Evolutionary conservation across 2,797 vertebrate genomes (phyloP), one percentile per base, ranked within the genome.

Genomic region (Microtus californicus): DNA sequence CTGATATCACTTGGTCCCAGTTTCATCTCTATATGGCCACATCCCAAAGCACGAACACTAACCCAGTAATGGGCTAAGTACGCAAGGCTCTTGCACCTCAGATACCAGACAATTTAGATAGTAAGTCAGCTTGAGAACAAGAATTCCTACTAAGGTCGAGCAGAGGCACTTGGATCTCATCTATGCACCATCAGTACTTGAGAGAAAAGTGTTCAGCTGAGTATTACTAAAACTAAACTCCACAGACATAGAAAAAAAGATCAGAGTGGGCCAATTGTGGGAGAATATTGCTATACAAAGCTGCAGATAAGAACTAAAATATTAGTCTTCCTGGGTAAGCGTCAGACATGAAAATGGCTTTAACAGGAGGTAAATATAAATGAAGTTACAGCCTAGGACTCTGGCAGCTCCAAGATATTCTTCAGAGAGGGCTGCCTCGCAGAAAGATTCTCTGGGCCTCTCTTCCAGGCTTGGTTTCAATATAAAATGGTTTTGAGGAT

Each of bases 311-410:
- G 40, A 96, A 48, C 37, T 67, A 73, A 85, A 78, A 80, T 61
- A 45, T 71, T 89, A 37, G 29, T 83, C 59, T 65, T 21, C 59
- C 59, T 76, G 90, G 78, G 51, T 92, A 91, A 93, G 65, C 93
- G 79, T n/a, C 80, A 94, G 77, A 34, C 27, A 3, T 48, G 71
- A 93, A 87, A 96, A 89, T 93, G 69, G 19, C 40, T 95, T 93
- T 96, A 78, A 59, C 69, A 90, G 93, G 51, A 93, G 29, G 17
- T 59, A 48, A 79, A 29, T 56, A 29, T 56, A 27, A 29, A 77
- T 29, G 59, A 90, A 73, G 76, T 92, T 45, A 80, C 29, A 71
- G 54, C 34, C 73, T 71, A 1, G 19, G 73, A 87, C 71, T 87
- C 17, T 0, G 15, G 37, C 4, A 31, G 54, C 17, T 77, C 15